phyloP scores from a whole-genome alignment of 2,888 invertebrate species.

The Oxyscelio sp. region DNA sequence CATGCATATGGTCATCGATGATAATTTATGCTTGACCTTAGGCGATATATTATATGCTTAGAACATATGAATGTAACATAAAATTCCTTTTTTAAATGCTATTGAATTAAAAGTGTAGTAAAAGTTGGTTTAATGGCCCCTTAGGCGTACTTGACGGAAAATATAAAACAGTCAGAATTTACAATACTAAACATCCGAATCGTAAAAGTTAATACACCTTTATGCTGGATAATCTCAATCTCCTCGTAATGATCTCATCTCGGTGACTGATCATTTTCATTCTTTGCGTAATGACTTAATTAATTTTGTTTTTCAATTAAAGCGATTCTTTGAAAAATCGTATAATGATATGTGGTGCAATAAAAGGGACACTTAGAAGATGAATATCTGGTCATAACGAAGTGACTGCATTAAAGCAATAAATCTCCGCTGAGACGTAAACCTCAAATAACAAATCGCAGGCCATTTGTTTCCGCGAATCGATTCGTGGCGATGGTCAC shows the following conservation, averaged over 20 bases:
- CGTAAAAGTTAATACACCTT: conserved; percentile 6
- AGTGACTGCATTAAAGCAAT: conserved; percentile 33
- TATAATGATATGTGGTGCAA: conserved; percentile 2
- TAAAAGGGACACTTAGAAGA: conserved; percentile 18
- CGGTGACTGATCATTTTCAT: conserved; percentile 19
- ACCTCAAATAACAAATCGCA: conserved; percentile 44
- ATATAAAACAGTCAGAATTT: conserved; percentile 9
- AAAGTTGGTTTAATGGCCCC: conserved; percentile 29
- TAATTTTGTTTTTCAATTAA: conserved; percentile 52
- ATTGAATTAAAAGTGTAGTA: conserved; percentile 48
- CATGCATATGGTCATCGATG: conserved; percentile 39
- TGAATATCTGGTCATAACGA: conserved; percentile 23
- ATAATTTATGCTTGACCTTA: conserved; percentile 50
- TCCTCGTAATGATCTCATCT: conserved; percentile 12
- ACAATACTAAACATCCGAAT: conserved; percentile 19
- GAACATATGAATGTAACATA: conserved; percentile 25
- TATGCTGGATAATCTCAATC: conserved; percentile 2
- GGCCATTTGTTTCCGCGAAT: conserved; percentile 62
- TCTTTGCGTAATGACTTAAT: conserved; percentile 35
- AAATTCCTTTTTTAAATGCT: conserved; percentile 40
- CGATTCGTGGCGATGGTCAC: conserved; percentile 49
- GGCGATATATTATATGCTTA: conserved; percentile 42
- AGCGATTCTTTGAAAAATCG: conserved; percentile 5
- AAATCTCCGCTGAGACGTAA: conserved; percentile 15
- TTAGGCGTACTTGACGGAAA: conserved; percentile 1